Conservation (phyloP, 2,797 vertebrate genomes). For the Hippocampus kuda region DNA sequence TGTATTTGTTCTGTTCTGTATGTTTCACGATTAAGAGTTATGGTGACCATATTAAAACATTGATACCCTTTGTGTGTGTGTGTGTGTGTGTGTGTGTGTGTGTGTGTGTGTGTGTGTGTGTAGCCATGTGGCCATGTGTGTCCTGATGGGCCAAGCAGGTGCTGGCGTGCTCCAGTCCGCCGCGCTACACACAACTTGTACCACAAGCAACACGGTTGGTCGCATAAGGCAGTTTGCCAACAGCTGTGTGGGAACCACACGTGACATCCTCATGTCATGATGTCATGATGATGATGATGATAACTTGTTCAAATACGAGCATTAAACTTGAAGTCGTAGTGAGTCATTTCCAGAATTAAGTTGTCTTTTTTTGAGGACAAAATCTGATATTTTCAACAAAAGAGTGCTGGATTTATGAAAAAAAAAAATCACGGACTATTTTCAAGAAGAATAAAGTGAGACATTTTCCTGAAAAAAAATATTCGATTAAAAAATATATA, state of each 20-base stretch:
- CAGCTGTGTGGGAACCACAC: neutral
- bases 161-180: conserved; percentile 15
- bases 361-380: neutral
- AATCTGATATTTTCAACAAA: too few species aligned
- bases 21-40: too few species aligned
- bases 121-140: conserved; percentile 46
- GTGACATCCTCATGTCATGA: neutral
- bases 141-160: conserved; percentile 50
- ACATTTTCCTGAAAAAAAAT: too few species aligned
- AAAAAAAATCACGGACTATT: too few species aligned
- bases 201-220: neutral
- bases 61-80: too few species aligned
- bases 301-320: neutral
- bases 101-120: neutral
- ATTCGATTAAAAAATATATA: too few species aligned
- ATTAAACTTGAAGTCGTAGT: neutral
- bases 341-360: neutral
- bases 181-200: neutral
- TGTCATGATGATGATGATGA: neutral
- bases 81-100: too few species aligned
- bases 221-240: neutral
- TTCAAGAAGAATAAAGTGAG: too few species aligned
- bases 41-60: too few species aligned
- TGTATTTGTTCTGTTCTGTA: too few species aligned
- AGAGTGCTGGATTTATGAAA: too few species aligned